A percentile compares a stretch with the other conserved stretches of the same genome.
Conservation (phyloP, 2,888 invertebrate species). For the Stenoptilia bipunctidactyla region DNA sequence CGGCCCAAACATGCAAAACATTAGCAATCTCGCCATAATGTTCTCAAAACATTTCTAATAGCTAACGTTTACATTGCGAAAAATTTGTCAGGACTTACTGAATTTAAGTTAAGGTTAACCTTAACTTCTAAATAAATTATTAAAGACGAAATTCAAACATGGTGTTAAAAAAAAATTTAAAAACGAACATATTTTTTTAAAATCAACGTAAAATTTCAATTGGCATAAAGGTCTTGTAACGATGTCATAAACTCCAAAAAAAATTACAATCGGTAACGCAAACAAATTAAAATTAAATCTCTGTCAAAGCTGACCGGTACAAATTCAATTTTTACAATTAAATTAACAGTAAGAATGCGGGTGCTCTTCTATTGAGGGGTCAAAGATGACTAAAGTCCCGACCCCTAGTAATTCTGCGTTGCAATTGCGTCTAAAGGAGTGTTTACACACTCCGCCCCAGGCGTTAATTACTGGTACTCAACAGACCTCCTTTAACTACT, state of each 20-base stretch:
- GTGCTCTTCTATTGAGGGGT: conserved; percentile 50
- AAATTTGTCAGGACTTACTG: too few species aligned
- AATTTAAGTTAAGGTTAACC: too few species aligned
- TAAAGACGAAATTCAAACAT: too few species aligned
- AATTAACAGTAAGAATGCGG: conserved; percentile 46
- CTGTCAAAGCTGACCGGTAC: conserved; percentile 3
- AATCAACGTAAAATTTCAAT: too few species aligned
- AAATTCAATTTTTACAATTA: conserved; percentile 21
- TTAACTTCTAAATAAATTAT: too few species aligned
- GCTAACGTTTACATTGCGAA: too few species aligned
- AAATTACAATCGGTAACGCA: conserved; percentile 22
- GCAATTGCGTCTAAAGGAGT: conserved; percentile 8
- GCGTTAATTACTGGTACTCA: conserved; percentile 39
- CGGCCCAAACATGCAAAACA: conserved; percentile 6
- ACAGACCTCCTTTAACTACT: not conserved
- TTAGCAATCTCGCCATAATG: conserved; percentile 17
- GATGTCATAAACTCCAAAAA: too few species aligned
- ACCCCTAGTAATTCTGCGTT: conserved; percentile 13
- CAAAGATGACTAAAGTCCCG: conserved; percentile 23
- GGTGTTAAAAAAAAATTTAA: too few species aligned
- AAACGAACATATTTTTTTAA: too few species aligned
- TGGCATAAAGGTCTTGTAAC: too few species aligned
- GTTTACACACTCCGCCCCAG: conserved; percentile 30
- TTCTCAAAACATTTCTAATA: conserved; percentile 43
- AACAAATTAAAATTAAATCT: too few species aligned